Evolutionary conservation across 2,113 vertebrate species (phyloP).

Genomic region (Ibidorhyncha struthersii): DNA sequence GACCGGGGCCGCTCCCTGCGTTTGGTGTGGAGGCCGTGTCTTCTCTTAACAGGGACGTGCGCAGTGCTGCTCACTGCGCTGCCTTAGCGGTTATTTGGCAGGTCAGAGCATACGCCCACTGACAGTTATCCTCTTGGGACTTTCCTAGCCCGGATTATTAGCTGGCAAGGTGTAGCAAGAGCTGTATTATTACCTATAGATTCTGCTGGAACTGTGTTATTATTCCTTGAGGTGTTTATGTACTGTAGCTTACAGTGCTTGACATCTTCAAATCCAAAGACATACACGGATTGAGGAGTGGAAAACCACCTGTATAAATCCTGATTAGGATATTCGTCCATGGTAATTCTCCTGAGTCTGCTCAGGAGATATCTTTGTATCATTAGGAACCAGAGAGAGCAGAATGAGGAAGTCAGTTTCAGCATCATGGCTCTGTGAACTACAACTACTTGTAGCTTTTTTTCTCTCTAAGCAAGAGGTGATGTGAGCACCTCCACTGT

Average conservation of each 20-base stretch:
- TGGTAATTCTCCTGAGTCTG: not conserved
- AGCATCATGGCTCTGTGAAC: not conserved
- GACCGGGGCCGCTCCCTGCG: not conserved
- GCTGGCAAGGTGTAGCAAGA: not conserved
- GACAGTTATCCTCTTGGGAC: not conserved
- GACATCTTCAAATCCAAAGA: not conserved
- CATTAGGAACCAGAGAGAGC: not conserved
- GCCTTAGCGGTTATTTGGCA: not conserved
- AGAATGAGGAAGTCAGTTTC: not conserved
- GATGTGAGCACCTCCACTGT: not conserved
- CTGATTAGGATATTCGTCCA: not conserved
- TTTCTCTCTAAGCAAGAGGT: not conserved
- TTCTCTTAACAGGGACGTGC: not conserved
- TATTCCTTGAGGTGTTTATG: not conserved
- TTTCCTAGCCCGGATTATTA: not conserved
- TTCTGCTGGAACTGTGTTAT: not conserved
- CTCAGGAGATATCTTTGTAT: not conserved
- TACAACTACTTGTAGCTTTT: not conserved
- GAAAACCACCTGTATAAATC: not conserved
- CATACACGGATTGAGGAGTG: not conserved
- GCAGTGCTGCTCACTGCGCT: not conserved
- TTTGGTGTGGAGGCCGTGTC: not conserved
- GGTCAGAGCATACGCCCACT: not conserved
- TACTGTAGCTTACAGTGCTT: fast-evolving
- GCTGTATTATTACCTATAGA: not conserved